A percentile compares a stretch with the other conserved stretches of the same genome.
These are phyloP conservation scores for Drosophila demipolita DNA, from an alignment of 2,888 invertebrate genomes.

Conservation along the genomic window DNA sequence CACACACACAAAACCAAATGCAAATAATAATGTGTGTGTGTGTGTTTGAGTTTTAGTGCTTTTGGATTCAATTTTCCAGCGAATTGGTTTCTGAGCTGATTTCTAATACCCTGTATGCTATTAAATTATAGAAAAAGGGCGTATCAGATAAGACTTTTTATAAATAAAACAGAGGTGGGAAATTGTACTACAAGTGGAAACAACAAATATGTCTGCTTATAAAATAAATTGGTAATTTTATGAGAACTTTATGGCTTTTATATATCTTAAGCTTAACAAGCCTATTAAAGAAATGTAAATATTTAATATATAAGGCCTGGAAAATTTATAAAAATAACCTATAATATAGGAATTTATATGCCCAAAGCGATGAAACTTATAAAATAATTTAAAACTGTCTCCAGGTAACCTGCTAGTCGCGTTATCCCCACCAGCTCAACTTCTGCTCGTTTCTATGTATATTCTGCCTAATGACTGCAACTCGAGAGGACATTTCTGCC, in stretches of 20 bases:
- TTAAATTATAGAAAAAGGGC: background rate
- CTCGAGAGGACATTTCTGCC: slow-evolving; percentile 40
- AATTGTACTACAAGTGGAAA: background rate
- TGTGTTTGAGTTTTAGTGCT: slow-evolving; percentile 14
- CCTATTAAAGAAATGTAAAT: background rate
- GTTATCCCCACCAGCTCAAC: background rate
- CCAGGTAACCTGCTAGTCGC: background rate
- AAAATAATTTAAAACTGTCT: background rate
- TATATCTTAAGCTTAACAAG: too few relatives aligned
- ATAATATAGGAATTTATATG: too few relatives aligned
- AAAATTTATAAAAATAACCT: background rate
- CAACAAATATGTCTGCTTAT: background rate
- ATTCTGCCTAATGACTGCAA: slow-evolving; percentile 59
- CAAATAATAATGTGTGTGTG: background rate
- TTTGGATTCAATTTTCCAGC: slow-evolving; percentile 69
- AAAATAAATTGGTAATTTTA: background rate
- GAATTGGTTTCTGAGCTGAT: slow-evolving; percentile 44
- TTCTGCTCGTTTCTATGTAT: slow-evolving; percentile 11
- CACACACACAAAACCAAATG: background rate
- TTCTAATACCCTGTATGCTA: slow-evolving; percentile 22
- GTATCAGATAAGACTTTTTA: background rate
- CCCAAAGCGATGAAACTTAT: too few relatives aligned
- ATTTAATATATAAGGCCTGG: background rate
- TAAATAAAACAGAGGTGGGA: too few relatives aligned
- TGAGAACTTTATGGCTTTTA: background rate